A percentile compares a stretch with the other conserved stretches of the same genome.
phyloP scores from a whole-genome alignment of 1,140 invertebrate genomes.

The Drosophila insularis region DNA sequence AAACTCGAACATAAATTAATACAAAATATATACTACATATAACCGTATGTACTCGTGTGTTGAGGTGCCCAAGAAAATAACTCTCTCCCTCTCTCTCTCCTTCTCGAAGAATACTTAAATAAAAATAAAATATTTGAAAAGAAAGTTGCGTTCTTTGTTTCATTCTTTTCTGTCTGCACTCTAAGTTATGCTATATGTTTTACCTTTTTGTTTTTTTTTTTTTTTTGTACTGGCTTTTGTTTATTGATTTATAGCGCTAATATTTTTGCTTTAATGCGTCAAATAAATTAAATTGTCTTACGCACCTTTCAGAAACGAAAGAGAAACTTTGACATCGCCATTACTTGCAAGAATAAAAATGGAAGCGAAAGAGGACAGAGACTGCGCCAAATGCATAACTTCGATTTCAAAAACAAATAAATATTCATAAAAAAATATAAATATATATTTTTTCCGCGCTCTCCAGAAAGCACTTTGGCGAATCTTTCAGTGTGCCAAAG shows the following conservation, averaged over 20 bases:
- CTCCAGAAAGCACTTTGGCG: constrained; percentile 67
- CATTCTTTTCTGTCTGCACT: constrained; percentile 16
- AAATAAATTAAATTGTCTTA: constrained; percentile 81
- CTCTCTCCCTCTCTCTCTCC: constrained; percentile 18
- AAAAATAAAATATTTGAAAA: constrained; percentile 54
- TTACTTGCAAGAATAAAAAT: constrained; percentile 1
- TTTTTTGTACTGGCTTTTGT: constrained; percentile 30
- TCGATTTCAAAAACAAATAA: constrained; percentile 79
- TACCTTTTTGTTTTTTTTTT: not conserved
- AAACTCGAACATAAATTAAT: constrained; percentile 70
- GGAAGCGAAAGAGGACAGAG: not conserved
- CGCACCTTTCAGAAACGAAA: constrained; percentile 66
- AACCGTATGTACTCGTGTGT: not conserved
- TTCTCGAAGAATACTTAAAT: constrained; percentile 39
- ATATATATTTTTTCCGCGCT: constrained; percentile 45
- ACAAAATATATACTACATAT: constrained; percentile 51
- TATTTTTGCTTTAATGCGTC: constrained; percentile 79
- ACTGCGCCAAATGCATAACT: constrained; percentile 70
- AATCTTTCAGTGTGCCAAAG: constrained; percentile 42
- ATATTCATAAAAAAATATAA: constrained; percentile 75
- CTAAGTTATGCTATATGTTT: constrained; percentile 18
- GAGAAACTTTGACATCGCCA: constrained; percentile 57
- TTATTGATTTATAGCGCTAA: constrained; percentile 79
- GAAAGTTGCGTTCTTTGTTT: constrained; percentile 34
- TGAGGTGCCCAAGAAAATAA: constrained; percentile 8